Percentiles rank a stretch among this genome's conserved stretches.
These are phyloP conservation scores for Dermochelys coriacea DNA, from an alignment of 2,797 vertebrate genomes.

Conservation along the genomic window DNA sequence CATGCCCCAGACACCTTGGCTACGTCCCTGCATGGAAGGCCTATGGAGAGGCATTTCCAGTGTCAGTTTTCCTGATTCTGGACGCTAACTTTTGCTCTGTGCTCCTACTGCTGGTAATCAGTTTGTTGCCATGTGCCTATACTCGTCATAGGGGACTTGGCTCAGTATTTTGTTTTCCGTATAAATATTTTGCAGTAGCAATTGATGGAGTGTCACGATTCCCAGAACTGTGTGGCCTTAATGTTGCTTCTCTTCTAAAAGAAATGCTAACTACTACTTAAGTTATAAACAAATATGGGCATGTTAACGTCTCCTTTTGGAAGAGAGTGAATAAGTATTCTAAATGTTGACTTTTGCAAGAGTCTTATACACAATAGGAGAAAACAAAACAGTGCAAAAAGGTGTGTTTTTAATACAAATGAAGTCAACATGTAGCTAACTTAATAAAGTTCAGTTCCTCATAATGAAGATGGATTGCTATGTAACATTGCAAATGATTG, in stretches of 20 bases:
- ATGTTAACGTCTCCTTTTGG: not conserved
- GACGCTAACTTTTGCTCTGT: conserved; percentile 2
- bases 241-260: not conserved
- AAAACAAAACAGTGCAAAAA: not conserved
- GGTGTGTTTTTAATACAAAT: not conserved
- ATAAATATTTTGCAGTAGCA: not conserved
- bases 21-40: not conserved
- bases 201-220: not conserved
- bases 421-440: not conserved
- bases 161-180: conserved; percentile 21
- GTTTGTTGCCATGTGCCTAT: not conserved
- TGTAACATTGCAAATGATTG: not conserved
- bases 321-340: not conserved
- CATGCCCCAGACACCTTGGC: not conserved
- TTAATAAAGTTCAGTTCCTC: not conserved
- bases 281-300: not conserved
- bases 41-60: not conserved
- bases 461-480: not conserved
- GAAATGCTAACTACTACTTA: not conserved
- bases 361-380: not conserved
- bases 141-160: not conserved
- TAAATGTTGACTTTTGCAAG: not conserved
- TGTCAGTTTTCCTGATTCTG: not conserved
- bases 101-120: not conserved
- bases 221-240: not conserved